Percentiles rank a stretch among this genome's conserved stretches.
These are phyloP conservation scores for Artemia sp. DNA, from an alignment of 2,888 invertebrate species.

Conservation along the genomic window DNA sequence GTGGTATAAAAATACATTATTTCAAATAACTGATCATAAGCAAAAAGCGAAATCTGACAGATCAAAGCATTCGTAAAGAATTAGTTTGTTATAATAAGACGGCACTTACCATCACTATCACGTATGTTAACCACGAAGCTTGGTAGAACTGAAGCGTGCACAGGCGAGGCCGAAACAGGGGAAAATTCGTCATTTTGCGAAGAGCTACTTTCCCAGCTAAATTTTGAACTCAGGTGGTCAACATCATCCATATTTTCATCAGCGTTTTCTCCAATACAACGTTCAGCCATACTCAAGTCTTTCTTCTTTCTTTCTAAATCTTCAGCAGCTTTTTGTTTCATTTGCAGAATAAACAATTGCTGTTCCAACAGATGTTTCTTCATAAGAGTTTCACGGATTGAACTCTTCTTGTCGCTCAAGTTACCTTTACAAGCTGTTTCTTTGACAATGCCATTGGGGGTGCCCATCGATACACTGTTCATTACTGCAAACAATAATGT, in stretches of 20 bases:
- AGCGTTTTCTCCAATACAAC: no score
- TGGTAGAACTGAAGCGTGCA: background rate
- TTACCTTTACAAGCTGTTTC: no score
- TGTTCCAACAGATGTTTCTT: constrained; percentile 8
- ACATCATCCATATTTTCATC: background rate
- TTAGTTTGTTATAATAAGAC: no score
- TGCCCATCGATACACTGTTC: no score
- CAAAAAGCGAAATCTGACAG: no score
- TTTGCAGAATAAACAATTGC: background rate
- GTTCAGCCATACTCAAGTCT: background rate
- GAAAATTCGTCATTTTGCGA: background rate
- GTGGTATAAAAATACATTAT: no score
- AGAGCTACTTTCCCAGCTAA: background rate
- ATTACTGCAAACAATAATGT: no score
- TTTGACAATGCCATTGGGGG: no score
- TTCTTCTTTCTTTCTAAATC: background rate
- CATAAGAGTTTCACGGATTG: background rate
- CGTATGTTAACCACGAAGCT: background rate
- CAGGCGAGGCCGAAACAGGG: background rate
- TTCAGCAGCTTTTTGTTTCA: background rate
- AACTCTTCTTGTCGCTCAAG: no score
- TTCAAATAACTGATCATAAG: no score
- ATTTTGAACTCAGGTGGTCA: background rate
- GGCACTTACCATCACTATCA: background rate
- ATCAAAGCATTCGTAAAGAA: no score